These are phyloP conservation scores for Ophioninae sp. DNA, from an alignment of 2,888 invertebrate genomes.

Conservation along the genomic window DNA sequence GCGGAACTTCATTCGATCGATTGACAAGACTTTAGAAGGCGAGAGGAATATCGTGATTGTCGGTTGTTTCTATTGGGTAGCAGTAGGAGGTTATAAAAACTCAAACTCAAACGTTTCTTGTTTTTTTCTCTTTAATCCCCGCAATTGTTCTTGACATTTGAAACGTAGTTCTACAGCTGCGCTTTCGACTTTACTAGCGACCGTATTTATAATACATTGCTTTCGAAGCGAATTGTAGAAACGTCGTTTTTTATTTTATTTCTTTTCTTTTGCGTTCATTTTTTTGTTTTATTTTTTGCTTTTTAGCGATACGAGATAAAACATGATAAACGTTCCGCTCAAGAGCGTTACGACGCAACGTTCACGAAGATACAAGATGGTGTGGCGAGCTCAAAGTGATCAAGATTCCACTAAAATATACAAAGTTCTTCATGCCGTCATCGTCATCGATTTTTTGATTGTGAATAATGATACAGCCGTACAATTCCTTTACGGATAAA, in stretches of 20 bases:
- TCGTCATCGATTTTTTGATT: conserved; percentile 20
- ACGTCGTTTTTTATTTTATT: conserved; percentile 25
- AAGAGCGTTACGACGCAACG: conserved; percentile 9
- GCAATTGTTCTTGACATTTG: conserved; percentile 54
- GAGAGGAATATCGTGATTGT: conserved; percentile 15
- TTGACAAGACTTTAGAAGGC: background rate
- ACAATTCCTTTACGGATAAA: conserved; percentile 43
- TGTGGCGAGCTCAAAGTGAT: conserved; percentile 49
- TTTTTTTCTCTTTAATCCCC: conserved; percentile 39
- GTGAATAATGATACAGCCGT: conserved; percentile 17
- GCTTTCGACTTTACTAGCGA: conserved; percentile 53
- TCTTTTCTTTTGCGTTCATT: background rate
- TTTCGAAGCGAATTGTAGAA: conserved; percentile 49
- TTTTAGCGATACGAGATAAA: conserved; percentile 7
- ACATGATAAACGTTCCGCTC: conserved; percentile 21
- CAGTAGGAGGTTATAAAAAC: conserved; percentile 1
- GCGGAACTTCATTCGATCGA: background rate
- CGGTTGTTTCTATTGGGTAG: conserved; percentile 19
- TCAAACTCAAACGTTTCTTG: background rate
- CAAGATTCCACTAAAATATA: conserved; percentile 51
- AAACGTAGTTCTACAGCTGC: conserved; percentile 52
- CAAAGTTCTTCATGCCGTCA: conserved; percentile 34
- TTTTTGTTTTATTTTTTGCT: conserved; percentile 5
- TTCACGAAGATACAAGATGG: conserved; percentile 49
- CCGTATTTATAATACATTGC: conserved; percentile 60